A percentile compares a stretch with the other conserved stretches of the same genome.
phyloP scores from a whole-genome alignment of 2,113 vertebrate genomes.

The Lontra canadensis region DNA sequence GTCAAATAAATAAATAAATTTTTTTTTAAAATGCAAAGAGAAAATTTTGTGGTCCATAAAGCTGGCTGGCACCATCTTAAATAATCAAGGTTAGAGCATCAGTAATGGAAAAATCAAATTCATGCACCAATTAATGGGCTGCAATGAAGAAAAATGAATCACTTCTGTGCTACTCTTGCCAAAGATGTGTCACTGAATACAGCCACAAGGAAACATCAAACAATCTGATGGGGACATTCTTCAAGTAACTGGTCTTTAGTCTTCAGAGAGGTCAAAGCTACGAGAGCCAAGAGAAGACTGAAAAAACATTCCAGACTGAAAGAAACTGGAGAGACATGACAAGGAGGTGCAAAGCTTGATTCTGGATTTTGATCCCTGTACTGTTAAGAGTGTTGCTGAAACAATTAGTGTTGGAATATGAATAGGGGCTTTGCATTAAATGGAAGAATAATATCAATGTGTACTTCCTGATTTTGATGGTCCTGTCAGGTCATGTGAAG shows the following conservation, averaged over 20 bases:
- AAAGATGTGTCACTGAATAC: not conserved
- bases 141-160: not conserved
- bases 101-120: not conserved
- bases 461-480: not conserved
- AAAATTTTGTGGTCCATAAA: not conserved
- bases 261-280: not conserved
- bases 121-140: not conserved
- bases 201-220: not conserved
- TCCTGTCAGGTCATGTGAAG: not conserved
- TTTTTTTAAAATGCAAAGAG: not conserved
- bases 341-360: not conserved
- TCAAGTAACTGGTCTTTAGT: not conserved
- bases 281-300: not conserved
- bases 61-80: not conserved
- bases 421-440: not conserved
- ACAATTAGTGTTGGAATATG: not conserved
- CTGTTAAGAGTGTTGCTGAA: rapidly evolving
- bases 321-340: not conserved
- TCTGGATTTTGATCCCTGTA: not conserved
- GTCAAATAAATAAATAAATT: no score
- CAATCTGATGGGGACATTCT: not conserved
- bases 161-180: not conserved
- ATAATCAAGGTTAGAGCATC: not conserved
- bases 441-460: not conserved
- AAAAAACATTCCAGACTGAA: not conserved